phyloP scores from a whole-genome alignment of 2,797 vertebrate species.

The Amblyopsis hoosieri region DNA sequence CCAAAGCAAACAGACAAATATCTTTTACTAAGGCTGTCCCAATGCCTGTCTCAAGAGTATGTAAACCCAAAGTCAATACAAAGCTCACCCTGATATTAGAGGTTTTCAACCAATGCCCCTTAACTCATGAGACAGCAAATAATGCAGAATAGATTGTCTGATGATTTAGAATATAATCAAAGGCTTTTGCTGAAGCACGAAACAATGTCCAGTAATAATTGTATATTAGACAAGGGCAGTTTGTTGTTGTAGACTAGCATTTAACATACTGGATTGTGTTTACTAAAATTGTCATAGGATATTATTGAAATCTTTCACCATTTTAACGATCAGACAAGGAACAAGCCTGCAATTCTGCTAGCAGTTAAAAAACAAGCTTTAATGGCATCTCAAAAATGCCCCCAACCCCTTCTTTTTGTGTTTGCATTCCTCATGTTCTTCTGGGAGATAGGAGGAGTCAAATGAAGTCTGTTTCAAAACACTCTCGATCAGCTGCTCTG shows the following conservation, averaged over 20 bases:
- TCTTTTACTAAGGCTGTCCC: constrained; percentile 11
- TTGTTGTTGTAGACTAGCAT: no score
- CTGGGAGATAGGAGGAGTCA: constrained; percentile 36
- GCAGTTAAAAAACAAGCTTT: constrained; percentile 21
- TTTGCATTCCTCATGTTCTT: constrained; percentile 43
- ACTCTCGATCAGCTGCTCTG: constrained; percentile 8
- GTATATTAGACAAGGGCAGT: no score
- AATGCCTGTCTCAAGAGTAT: constrained; percentile 7
- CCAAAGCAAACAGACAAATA: constrained; percentile 42
- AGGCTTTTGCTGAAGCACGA: no score
- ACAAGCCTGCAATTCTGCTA: not conserved
- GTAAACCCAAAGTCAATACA: constrained; percentile 51
- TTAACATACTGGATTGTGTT: not conserved
- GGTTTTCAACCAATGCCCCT: constrained; percentile 29
- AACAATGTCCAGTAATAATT: no score
- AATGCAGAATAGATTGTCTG: constrained; percentile 20
- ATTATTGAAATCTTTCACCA: not conserved
- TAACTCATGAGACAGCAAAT: constrained; percentile 14
- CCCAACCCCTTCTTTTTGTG: not conserved
- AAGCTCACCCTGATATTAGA: constrained; percentile 38
- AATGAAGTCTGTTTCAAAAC: constrained; percentile 4
- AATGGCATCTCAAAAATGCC: constrained; percentile 34
- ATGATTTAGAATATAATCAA: not conserved
- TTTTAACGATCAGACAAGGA: not conserved
- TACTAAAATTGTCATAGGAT: not conserved